Percentiles rank a stretch among this genome's conserved stretches.
phyloP scores from a whole-genome alignment of 2,888 invertebrate species.

The Kuschelorhynchus macadamiae region DNA sequence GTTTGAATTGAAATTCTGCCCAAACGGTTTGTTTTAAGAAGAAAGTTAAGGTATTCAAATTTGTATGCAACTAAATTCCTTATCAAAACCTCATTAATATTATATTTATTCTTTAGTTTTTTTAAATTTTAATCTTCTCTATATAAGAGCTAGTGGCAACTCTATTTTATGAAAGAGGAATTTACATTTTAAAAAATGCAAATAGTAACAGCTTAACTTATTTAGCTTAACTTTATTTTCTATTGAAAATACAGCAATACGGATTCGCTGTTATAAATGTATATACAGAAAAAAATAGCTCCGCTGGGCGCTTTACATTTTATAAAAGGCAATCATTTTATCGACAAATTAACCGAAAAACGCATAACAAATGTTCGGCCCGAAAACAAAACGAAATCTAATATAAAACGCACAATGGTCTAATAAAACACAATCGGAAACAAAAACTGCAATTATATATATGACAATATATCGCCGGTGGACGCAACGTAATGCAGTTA shows the following conservation, averaged over 20 bases:
- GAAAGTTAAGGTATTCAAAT: too few relatives aligned
- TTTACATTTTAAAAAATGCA: too few relatives aligned
- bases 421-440: conserved; percentile 66
- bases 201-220: too few relatives aligned
- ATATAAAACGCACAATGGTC: conserved; percentile 66
- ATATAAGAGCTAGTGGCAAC: too few relatives aligned
- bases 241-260: background rate
- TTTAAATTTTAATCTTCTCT: too few relatives aligned
- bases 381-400: conserved; percentile 65
- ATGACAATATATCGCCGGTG: conserved; percentile 63
- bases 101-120: too few relatives aligned
- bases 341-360: conserved; percentile 65
- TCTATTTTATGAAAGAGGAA: too few relatives aligned
- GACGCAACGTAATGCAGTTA: conserved; percentile 65
- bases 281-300: background rate
- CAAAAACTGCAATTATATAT: conserved; percentile 66
- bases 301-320: conserved; percentile 39
- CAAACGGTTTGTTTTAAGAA: too few relatives aligned
- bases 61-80: too few relatives aligned
- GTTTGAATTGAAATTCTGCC: too few relatives aligned
- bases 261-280: conserved; percentile 10
- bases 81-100: too few relatives aligned
- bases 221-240: too few relatives aligned
- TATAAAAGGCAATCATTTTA: conserved; percentile 60
- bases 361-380: conserved; percentile 61